Evolutionary conservation across 1,140 invertebrate species (phyloP), one percentile per base, ranked within the genome.

Genomic region (Phymastichus coffea): DNA sequence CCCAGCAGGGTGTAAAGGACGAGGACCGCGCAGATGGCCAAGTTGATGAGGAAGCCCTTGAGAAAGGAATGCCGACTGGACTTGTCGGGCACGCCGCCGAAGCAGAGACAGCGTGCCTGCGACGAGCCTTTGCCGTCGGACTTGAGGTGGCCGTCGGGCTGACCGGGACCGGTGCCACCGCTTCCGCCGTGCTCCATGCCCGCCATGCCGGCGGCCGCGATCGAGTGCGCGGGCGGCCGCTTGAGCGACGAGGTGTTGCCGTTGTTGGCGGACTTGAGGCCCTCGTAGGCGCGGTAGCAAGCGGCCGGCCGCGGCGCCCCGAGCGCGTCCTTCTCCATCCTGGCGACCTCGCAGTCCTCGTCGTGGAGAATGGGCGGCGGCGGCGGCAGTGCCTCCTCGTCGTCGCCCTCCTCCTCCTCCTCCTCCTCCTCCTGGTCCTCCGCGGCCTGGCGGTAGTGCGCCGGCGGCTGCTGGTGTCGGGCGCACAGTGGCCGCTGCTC

Each of bases 1-100:
- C 93, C 93, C 46, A 96, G 80, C 10, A 97, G 81, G 0, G 93
- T 94, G 77, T 98, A 98, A 3, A 89, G 89, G 3, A 97, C 83
- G 1, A 97, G 84, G 22, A 96, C 82, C 30, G 86, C 85, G 71
- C 92, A 95, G 41, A 97, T 91, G 0, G 93, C 93, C 22, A 95
- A 79, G 75, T 95, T 94, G 7, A 92, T 94, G 61, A 93, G 84
- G 55, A 93, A 83, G 12, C 88, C 87, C 12, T 88, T 84, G 23
- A 88, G 71, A 40, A 89, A 83, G 37, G 83, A 85, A 61, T 83
- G 65, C 84, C 86, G n/a, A 22, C 30, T 57, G 22, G 54, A 38
- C 15, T 57, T 62, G 30, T 57, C 48, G 30, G 47, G 47, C 0
- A 46, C 54, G 10, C 40, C 48, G 6, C 53, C 60, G 54, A 88